phyloP scores from a whole-genome alignment of 2,113 vertebrate genomes.

The Dicrurus megarhynchus region DNA sequence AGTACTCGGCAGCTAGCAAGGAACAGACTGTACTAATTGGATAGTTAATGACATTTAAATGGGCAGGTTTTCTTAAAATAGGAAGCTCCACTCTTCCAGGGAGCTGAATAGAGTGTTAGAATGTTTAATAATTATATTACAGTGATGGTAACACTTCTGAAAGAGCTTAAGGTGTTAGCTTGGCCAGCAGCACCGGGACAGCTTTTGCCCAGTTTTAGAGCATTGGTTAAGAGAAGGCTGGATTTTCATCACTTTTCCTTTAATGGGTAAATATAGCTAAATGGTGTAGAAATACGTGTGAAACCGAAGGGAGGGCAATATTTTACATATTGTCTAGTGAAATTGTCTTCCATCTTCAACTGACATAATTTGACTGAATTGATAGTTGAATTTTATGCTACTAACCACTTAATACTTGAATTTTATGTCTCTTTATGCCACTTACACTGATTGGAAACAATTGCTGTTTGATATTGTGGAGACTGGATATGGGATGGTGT shows the following conservation, averaged over 20 bases:
- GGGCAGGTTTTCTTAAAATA: conserved; percentile 25
- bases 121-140: background rate
- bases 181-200: background rate
- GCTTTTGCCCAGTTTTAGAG: background rate
- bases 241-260: background rate
- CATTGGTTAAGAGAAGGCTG: background rate
- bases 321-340: background rate
- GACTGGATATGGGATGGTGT: background rate
- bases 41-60: conserved; percentile 59
- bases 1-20: background rate
- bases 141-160: background rate
- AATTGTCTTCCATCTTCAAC: background rate
- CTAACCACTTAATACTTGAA: background rate
- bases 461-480: background rate
- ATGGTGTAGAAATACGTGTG: background rate
- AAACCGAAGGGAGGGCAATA: background rate
- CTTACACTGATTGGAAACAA: background rate
- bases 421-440: background rate
- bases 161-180: background rate
- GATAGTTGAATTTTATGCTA: background rate
- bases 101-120: background rate
- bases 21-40: conserved; percentile 40
- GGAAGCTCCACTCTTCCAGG: background rate
- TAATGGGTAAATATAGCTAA: background rate
- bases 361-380: background rate